Evolutionary conservation across 2,797 vertebrate species (phyloP).

Genomic region (Coluber constrictor): DNA sequence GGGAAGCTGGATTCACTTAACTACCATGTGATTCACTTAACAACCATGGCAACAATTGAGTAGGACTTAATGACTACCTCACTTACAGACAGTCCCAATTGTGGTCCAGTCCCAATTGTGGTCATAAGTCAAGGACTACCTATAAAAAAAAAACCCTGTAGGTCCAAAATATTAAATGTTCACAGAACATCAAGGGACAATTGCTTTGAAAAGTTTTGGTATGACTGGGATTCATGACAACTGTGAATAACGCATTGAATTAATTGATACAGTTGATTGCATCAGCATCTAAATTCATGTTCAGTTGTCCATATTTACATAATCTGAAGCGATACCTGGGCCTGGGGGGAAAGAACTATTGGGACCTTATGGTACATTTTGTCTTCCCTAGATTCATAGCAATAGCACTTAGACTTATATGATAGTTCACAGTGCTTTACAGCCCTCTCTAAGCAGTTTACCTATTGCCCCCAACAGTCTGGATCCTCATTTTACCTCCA

Average conservation of each 20-base stretch:
- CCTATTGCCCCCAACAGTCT: too few relatives aligned
- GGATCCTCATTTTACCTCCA: too few relatives aligned
- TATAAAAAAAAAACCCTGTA: not conserved
- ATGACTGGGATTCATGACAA: not conserved
- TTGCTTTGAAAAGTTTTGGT: accelerated
- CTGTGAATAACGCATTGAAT: not conserved
- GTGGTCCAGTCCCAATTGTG: not conserved
- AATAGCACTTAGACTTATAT: too few relatives aligned
- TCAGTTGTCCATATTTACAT: not conserved
- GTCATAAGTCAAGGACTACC: not conserved
- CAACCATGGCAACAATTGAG: not conserved
- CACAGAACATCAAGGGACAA: not conserved
- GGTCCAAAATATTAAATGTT: not conserved
- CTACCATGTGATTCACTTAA: too few relatives aligned
- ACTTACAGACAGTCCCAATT: not conserved
- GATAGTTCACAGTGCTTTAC: too few relatives aligned
- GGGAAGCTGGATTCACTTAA: too few relatives aligned
- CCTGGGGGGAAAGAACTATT: not conserved
- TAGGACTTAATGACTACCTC: not conserved
- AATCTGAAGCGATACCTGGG: not conserved
- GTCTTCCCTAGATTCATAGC: not conserved
- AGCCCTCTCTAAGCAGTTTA: too few relatives aligned
- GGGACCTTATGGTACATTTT: not conserved
- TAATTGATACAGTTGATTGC: not conserved
- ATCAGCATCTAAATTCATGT: not conserved